Conservation (phyloP, 2,797 vertebrate species). For the Phylloscopus collybita region DNA sequence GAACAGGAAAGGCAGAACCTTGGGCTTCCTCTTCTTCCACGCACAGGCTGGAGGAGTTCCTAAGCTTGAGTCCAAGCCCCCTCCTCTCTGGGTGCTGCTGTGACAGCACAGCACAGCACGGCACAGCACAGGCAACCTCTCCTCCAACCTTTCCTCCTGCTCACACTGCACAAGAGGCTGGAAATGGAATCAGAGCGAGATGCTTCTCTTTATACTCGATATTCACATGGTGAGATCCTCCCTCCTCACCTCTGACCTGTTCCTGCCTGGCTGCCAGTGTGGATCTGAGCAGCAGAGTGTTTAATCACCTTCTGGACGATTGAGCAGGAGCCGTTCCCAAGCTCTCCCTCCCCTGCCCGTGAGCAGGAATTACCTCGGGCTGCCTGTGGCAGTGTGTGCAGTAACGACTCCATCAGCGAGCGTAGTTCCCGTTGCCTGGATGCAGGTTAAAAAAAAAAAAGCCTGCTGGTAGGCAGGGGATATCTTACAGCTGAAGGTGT, state of each 20-base stretch:
- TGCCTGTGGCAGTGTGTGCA: neutral
- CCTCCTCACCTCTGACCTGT: constrained; percentile 14
- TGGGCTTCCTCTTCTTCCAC: neutral
- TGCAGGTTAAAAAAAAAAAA: constrained; percentile 1
- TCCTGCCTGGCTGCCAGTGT: neutral
- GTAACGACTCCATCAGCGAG: neutral
- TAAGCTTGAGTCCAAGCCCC: neutral
- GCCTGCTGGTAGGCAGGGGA: neutral
- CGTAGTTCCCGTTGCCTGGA: neutral
- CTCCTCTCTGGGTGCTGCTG: neutral
- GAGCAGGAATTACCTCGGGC: neutral
- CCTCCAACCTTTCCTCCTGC: neutral
- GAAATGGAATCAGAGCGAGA: neutral
- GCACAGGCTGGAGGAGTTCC: neutral
- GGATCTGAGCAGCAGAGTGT: neutral
- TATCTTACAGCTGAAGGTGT: neutral
- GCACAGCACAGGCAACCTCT: neutral
- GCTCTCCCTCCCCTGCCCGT: neutral
- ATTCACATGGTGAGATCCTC: neutral
- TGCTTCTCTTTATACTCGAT: neutral
- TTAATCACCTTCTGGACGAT: neutral
- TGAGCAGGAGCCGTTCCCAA: neutral
- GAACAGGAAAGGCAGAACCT: neutral
- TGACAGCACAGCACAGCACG: neutral
- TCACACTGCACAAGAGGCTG: neutral